Conservation (phyloP, 2,888 invertebrate genomes). For the Apamea crenata region DNA sequence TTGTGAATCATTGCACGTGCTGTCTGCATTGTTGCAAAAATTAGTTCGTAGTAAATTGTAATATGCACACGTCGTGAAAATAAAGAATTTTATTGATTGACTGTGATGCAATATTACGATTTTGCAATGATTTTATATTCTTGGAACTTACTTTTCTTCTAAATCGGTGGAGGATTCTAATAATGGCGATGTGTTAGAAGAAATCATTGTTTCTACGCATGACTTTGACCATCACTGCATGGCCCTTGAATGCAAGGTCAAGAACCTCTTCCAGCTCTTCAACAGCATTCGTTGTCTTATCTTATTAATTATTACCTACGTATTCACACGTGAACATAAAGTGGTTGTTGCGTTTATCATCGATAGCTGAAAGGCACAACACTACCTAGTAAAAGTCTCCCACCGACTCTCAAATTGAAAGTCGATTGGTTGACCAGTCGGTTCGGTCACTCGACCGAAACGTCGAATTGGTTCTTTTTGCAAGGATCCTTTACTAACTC, state of each 20-base stretch:
- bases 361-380: background rate
- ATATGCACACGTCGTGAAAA: conserved; percentile 15
- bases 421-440: no score
- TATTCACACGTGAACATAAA: background rate
- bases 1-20: conserved; percentile 42
- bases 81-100: conserved; percentile 15
- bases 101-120: conserved; percentile 30
- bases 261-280: background rate
- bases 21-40: conserved; percentile 34
- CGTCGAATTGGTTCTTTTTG: background rate
- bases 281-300: background rate
- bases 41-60: conserved; percentile 28
- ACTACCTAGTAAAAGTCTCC: background rate
- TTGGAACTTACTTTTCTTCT: conserved; percentile 18
- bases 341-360: conserved; percentile 22
- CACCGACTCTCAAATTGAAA: background rate
- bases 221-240: background rate
- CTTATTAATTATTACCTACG: background rate
- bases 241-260: conserved; percentile 1
- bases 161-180: background rate
- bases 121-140: background rate
- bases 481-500: conserved; percentile 15
- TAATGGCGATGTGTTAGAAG: background rate
- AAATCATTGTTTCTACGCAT: background rate
- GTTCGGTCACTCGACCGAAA: background rate